Percentiles rank a stretch among this genome's conserved stretches.
Conservation (phyloP, 2,113 vertebrate genomes). For the Buteo buteo region DNA sequence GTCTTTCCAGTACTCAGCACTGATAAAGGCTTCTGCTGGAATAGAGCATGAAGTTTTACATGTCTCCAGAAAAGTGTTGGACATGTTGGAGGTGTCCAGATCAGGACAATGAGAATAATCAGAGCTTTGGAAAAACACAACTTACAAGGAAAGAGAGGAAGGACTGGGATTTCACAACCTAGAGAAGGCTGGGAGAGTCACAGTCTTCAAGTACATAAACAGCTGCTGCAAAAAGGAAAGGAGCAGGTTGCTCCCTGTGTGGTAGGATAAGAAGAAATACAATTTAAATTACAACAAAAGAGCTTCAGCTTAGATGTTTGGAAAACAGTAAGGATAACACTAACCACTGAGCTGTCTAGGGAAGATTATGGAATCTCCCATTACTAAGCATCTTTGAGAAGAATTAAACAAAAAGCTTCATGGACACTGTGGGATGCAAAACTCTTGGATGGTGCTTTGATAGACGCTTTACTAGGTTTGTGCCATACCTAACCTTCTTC, state of each 20-base stretch:
- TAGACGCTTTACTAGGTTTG: background rate
- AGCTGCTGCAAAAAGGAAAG: background rate
- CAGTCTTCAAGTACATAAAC: background rate
- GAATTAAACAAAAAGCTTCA: background rate
- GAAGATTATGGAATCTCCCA: background rate
- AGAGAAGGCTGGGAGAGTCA: background rate
- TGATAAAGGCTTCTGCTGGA: background rate
- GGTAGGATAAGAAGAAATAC: background rate
- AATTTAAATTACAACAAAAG: background rate
- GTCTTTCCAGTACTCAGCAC: background rate
- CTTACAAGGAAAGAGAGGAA: background rate
- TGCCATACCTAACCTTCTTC: background rate
- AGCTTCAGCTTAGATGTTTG: background rate
- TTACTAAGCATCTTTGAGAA: background rate
- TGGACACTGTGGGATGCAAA: background rate
- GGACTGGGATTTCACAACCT: background rate
- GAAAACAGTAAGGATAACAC: background rate
- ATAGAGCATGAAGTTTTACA: rapidly evolving
- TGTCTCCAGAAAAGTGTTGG: background rate
- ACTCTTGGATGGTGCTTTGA: background rate
- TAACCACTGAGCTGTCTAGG: background rate
- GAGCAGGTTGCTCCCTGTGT: background rate
- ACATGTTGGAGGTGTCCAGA: background rate
- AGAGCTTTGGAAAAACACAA: background rate
- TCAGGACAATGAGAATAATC: background rate